Evolutionary conservation across 2,888 invertebrate genomes (phyloP).

Genomic region (Tenodera sinensis): DNA sequence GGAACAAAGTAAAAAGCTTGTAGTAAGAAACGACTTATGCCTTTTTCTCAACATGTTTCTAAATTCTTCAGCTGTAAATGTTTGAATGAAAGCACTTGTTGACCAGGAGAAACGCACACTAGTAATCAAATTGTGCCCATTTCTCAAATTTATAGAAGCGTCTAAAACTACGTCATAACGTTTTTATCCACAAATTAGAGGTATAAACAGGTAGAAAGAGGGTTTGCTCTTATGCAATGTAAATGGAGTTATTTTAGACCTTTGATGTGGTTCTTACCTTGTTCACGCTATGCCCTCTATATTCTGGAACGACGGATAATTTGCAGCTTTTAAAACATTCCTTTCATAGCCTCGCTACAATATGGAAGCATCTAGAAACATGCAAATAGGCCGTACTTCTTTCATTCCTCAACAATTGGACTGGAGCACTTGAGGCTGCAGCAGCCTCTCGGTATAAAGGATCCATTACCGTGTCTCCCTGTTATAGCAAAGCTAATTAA

Average conservation of each 20-base stretch:
- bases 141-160: background rate
- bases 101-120: no score
- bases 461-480: no score
- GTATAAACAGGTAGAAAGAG: background rate
- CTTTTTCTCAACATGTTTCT: no score
- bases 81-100: no score
- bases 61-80: no score
- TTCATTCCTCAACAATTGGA: no score
- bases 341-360: background rate
- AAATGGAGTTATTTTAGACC: background rate
- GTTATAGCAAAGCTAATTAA: no score
- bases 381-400: no score
- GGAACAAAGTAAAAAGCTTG: no score
- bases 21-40: no score
- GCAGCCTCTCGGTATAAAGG: no score
- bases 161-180: background rate
- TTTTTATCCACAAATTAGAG: background rate
- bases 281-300: background rate
- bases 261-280: background rate
- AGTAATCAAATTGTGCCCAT: background rate
- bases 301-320: background rate
- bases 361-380: background rate
- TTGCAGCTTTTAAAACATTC: background rate
- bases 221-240: background rate
- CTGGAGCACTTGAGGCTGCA: no score